phyloP scores from a whole-genome alignment of 2,113 vertebrate genomes.

The Himantopus leucocephalus region DNA sequence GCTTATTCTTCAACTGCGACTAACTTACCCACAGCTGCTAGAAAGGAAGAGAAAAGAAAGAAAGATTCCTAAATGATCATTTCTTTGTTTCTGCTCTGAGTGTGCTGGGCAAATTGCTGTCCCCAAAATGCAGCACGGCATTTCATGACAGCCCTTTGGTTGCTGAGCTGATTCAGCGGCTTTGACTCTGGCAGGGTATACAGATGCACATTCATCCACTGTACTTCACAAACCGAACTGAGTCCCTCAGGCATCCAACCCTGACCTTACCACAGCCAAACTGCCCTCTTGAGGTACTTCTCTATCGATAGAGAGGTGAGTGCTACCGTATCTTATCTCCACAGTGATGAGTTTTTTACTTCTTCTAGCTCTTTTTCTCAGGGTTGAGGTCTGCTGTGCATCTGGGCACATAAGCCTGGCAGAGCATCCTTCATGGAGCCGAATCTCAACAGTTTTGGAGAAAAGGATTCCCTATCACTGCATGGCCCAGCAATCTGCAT shows the following conservation, averaged over 20 bases:
- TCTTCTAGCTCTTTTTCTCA: not conserved
- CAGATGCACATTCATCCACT: not conserved
- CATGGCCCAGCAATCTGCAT: not conserved
- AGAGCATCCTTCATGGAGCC: not conserved
- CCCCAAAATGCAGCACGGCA: not conserved
- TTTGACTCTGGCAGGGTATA: not conserved
- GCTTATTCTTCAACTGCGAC: not conserved
- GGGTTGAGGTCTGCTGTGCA: not conserved
- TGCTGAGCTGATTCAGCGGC: not conserved
- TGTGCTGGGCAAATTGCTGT: not conserved
- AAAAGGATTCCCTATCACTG: not conserved
- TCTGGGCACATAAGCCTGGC: too few relatives aligned
- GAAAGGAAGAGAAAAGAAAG: not conserved
- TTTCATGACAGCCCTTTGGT: not conserved
- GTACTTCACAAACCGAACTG: not conserved
- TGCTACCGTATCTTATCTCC: not conserved
- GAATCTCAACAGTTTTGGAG: not conserved
- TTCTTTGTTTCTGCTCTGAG: not conserved
- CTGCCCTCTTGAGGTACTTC: not conserved
- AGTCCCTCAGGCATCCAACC: not conserved
- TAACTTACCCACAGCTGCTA: not conserved
- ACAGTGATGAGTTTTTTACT: not conserved
- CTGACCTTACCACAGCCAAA: not conserved
- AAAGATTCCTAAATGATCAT: not conserved
- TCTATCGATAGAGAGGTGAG: fast-evolving